Base-by-base conservation (phyloP, 2,888 invertebrate genomes). In the Tromatobia lineatoria region DNA sequence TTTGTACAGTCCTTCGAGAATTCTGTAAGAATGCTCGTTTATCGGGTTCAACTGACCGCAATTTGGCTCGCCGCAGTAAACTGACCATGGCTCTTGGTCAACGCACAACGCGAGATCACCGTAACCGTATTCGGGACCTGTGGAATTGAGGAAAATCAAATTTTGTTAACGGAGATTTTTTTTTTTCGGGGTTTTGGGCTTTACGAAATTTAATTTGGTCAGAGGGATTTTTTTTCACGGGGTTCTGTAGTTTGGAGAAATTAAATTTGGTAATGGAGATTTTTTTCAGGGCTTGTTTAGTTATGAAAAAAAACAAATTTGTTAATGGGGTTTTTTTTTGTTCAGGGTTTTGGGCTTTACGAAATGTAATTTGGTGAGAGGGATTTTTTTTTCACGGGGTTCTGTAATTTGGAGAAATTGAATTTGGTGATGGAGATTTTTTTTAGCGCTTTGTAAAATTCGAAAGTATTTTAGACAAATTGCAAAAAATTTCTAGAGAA, bases 21-120 rank as follows among this genome's bases (percentile, higher is more conserved):
- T 94, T 73, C 95, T 94, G 93, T 96, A 97, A 1, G 97, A 96
- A 91, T 97, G 95, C 59, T 96, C 96, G 92, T 97, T 97, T 86
- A 96, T 96, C 2, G 97, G 97, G 94, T 98, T 97, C 47, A 98
- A 94, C 91, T 98, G 97, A 0, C 98, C 98, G 91, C 98, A 98
- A 0, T 98, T 98, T 4, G 98, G 98, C 92, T 98, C 97, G 15
- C 97, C 97, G 92, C 97, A 96, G 93, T 96, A 97, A 50, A 96
- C 94, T 88, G 95, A 96, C 97, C 97, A 97, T 0, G 97, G 97
- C 88, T 96, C 96, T 70, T 96, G 96, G 92, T 98, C 97, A 13
- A 98, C 95, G 93, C 98, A 98, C 84, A 97, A 95, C 11, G 97
- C 97, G 50, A 98, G 94, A 78, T 97, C 96, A 0, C 98, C 98